These are phyloP conservation scores for Rousettus leschenaultii DNA, from an alignment of 2,113 vertebrate species.

Conservation along the genomic window DNA sequence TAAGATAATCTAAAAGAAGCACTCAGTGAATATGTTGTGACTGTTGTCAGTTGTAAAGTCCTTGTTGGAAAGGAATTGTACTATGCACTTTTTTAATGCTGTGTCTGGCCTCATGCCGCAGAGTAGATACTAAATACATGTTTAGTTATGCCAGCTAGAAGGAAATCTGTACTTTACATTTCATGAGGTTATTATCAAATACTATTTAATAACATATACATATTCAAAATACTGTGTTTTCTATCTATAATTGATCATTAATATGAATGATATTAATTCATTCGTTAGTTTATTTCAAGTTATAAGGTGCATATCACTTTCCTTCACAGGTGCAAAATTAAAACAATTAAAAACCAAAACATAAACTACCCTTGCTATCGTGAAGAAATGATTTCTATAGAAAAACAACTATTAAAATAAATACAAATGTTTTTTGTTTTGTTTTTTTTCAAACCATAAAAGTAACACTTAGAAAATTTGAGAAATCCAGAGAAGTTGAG, in stretches of 20 bases:
- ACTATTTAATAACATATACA: not conserved
- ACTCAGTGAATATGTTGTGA: not conserved
- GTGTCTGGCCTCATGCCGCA: not conserved
- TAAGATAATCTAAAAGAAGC: not conserved
- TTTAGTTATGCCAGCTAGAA: not conserved
- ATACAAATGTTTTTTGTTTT: not conserved
- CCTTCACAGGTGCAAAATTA: not conserved
- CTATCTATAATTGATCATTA: not conserved
- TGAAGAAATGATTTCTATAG: not conserved
- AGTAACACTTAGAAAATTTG: not conserved
- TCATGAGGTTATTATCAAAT: not conserved
- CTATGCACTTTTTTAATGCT: not conserved
- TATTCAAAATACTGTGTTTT: constrained; percentile 1
- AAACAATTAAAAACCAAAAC: not conserved
- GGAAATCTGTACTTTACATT: not conserved
- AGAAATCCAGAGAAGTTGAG: constrained; percentile 8
- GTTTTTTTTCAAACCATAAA: not conserved
- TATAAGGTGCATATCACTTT: not conserved
- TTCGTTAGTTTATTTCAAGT: not conserved
- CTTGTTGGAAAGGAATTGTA: not conserved
- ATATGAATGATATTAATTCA: too few species aligned
- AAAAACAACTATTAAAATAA: constrained; percentile 8
- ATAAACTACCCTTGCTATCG: not conserved
- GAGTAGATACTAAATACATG: not conserved
- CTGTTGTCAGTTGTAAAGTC: not conserved